Base-by-base conservation (phyloP, 92 coral and sea anemone genomes). In the Ricordea florida region DNA sequence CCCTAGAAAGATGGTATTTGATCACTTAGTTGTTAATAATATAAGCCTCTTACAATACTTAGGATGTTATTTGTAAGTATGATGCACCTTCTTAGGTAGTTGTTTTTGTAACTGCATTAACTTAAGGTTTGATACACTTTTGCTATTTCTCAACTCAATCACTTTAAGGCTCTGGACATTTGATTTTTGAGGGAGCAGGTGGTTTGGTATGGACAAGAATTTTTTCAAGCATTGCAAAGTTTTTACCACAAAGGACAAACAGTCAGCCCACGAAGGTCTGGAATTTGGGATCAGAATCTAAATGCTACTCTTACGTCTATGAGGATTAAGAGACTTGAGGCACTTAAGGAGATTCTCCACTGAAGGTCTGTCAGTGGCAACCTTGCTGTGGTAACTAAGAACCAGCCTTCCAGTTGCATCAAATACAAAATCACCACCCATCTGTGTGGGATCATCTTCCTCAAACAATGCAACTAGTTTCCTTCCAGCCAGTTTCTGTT, bases 401-500 rank as follows among this genome's bases (percentile, higher is more conserved):
- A 55, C 87, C 79, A 94, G 58, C 70, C 73, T 89, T 38, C 98
- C 98, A 20, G 62, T 44, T 51, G 67, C 30, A 86, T 89, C 89
- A 28, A 94, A 65, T 11, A 94, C 66, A 58, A 94, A 92, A 77
- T 94, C 89, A 6, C 98, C 98, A 5, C 97, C 98, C 88, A 94
- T 90, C 42, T 94, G 98, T 21, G 83, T 88, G 6, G 90, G 93
- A 46, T 94, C 98, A 34, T 94, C 98, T 26, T 81, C 89, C 16
- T 94, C 93, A 27, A 85, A 78, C 62, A 84, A 48, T 1, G 80
- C 75, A 11, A 80, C 66, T 27, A 94, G 74, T 43, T 78, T 74
- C 51, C 94, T 74, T 1, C 93, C 93, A n/a, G 89, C 90, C 35
- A 85, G 52, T 79, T 88, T 79, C 58, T 94, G 89, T 50, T 94